Evolutionary conservation across 2,113 vertebrate genomes (phyloP).

Genomic region (Amblyopsis rosae): DNA sequence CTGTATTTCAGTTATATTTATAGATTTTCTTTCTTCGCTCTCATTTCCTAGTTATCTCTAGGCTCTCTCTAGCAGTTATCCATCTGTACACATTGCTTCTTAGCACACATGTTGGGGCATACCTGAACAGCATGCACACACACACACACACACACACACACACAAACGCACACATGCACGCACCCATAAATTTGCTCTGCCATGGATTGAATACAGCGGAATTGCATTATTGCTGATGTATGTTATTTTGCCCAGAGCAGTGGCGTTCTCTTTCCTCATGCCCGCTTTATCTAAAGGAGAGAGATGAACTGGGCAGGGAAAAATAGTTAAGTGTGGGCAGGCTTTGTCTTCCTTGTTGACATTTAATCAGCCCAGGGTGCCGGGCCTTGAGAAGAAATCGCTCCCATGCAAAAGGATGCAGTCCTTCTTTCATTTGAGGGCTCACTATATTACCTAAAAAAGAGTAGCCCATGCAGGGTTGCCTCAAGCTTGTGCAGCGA

Average conservation of each 20-base stretch:
- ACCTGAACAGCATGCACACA: slow-evolving; percentile 43
- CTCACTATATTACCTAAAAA: slow-evolving; percentile 33
- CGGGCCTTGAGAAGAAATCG: slow-evolving; percentile 73
- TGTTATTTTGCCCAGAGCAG: slow-evolving; percentile 52
- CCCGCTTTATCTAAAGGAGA: slow-evolving; percentile 57
- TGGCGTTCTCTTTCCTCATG: slow-evolving; percentile 43
- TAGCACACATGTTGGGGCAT: slow-evolving; percentile 26
- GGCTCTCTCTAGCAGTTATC: slow-evolving; percentile 54
- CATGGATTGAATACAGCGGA: slow-evolving; percentile 57
- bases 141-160: slow-evolving; percentile 15
- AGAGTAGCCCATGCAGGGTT: slow-evolving; percentile 25
- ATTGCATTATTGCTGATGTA: slow-evolving; percentile 70
- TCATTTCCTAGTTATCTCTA: slow-evolving; percentile 57
- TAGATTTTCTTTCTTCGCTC: slow-evolving; percentile 56
- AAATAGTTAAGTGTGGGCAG: slow-evolving; percentile 53
- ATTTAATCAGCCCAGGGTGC: slow-evolving; percentile 78
- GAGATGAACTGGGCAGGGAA: slow-evolving; percentile 44
- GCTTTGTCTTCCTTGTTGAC: slow-evolving; percentile 72
- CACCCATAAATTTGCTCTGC: slow-evolving; percentile 37
- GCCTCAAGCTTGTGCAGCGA: slow-evolving; percentile 32
- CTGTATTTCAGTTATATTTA: slow-evolving; percentile 40
- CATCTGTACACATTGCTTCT: slow-evolving; percentile 32
- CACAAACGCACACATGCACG: slow-evolving; percentile 20
- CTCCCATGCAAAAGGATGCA: slow-evolving; percentile 69
- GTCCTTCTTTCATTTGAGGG: slow-evolving; percentile 48